Evolutionary conservation across 2,888 invertebrate species (phyloP), one percentile per base, ranked within the genome.

Genomic region (Xestobium rufovillosum): DNA sequence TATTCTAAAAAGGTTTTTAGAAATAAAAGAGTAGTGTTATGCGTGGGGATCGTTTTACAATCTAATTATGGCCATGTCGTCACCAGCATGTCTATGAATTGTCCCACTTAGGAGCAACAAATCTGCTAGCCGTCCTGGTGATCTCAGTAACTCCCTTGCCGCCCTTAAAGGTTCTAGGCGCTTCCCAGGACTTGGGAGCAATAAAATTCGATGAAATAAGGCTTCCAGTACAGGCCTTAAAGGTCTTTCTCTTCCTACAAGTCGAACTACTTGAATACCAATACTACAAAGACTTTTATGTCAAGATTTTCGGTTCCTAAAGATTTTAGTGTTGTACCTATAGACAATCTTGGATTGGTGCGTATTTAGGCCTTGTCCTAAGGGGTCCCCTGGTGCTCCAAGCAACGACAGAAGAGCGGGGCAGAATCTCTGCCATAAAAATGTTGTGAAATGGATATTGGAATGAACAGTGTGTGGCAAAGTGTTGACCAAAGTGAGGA

Each of bases 381-480:
- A 75, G n/a, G 78, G 76, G 42, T 87, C 80, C 34, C 86, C 75
- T 0, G 92, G 92, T 4, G 90, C 85, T 0, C 92, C 92, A 2
- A 94, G 71, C 39, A 92, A 81, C 0, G 87, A 83, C 37, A 94
- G 83, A 45, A 94, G 67, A 1, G 87, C 83, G 0, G 94, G 94
- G 54, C 91, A 92, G 56, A 94, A 84, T 54, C 89, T 83, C 62
- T 92, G 90, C 94, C 94, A 89, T 6, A 89, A 70, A 56, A 89
- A 88, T 3, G 86, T 85, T 2, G 86, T 86, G 57, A 89, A 89
- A 63, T 89, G 88, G 1, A 80, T 76, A 66, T 88, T 88, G 2
- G 80, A 80, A 52, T 85, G 83, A 4, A 88, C 86, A 48, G 84
- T 78, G 50, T 84, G 83, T 0, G 88, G 87, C 33, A 89, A 66